Base-by-base conservation (phyloP, 2,797 vertebrate species). In the Tiaroga cobitis region DNA sequence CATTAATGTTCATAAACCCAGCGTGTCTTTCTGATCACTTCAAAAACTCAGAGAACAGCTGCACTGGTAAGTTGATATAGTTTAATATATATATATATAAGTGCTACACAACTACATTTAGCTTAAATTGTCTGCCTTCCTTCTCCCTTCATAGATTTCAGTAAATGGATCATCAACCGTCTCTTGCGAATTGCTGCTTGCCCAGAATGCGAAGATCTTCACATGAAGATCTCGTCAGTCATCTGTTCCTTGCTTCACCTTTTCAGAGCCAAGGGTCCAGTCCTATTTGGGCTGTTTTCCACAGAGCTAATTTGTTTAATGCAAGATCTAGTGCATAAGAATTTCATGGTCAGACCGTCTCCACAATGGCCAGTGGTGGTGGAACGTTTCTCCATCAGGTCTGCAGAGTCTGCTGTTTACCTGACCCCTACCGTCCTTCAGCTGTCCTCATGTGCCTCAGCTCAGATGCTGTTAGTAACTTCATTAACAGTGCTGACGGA, bases 1-100 rank as follows among this genome's bases (percentile, higher is more conserved):
- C 97, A 0, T 94, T 99, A 89, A 98, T 99, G 96, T 99, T 99
- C 90, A 94, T 98, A 79, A 98, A 96, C 88, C 94, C 95, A 49
- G 93, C 95, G 76, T 96, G 93, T 90, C 96, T 93, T 87, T 95
- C 92, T 67, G 93, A 95, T 8, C 92, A 94, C 24, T 95, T 93
- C 87, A 94, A 90, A 41, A 95, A 97, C 81, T 91, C 94, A 8
- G 95, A 95, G 68, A 91, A 89, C 76, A 95, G 92, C 91, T 97
- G 95, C 85, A 92, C 94, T 56, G 97, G 98, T 99, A 91, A 89
- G 94, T 68, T 61, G 8, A 29, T 32, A 56, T 32, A 24, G 29
- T 84, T 51, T 74, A 34, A 34, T 34, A 34, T 34, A 34, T 34
- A 34, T 3, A 32, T 34, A 34, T 34, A 34, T 34, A 29, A 34